Evolutionary conservation across 2,797 vertebrate species (phyloP).

Genomic region (Dicrostonyx torquatus): DNA sequence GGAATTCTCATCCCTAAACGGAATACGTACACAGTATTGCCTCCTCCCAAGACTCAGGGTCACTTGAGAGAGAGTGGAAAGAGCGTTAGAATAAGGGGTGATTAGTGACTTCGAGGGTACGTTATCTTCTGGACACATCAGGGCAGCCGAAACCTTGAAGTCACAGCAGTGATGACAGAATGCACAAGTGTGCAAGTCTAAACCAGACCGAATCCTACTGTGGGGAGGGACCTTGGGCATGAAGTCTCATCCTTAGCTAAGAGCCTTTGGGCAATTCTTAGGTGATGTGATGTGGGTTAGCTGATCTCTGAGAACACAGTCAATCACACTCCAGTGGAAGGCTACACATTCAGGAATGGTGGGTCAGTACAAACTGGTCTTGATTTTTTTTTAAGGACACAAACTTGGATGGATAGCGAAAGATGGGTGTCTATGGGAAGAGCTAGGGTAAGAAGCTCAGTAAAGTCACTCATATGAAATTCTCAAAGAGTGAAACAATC

Average conservation of each 20-base stretch:
- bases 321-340: neutral
- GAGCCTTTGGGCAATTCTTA: too few species aligned
- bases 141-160: neutral
- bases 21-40: rapidly evolving
- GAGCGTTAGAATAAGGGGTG: too few species aligned
- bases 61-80: neutral
- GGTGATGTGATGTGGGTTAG: neutral
- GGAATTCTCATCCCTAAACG: neutral
- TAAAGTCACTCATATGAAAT: neutral
- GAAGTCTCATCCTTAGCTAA: neutral
- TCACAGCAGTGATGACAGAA: neutral
- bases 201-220: neutral
- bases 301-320: neutral
- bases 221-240: too few species aligned
- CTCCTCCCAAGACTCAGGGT: too few species aligned
- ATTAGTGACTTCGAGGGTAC: neutral
- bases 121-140: too few species aligned
- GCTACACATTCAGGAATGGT: neutral
- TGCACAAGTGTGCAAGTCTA: too few species aligned
- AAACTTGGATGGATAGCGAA: neutral
- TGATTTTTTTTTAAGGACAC: too few species aligned
- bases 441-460: neutral
- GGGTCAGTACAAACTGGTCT: neutral
- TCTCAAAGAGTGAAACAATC: neutral
- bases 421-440: too few species aligned